Evolutionary conservation across 1,140 invertebrate species (phyloP), one percentile per base, ranked within the genome.

Genomic region (Episyrphus balteatus): DNA sequence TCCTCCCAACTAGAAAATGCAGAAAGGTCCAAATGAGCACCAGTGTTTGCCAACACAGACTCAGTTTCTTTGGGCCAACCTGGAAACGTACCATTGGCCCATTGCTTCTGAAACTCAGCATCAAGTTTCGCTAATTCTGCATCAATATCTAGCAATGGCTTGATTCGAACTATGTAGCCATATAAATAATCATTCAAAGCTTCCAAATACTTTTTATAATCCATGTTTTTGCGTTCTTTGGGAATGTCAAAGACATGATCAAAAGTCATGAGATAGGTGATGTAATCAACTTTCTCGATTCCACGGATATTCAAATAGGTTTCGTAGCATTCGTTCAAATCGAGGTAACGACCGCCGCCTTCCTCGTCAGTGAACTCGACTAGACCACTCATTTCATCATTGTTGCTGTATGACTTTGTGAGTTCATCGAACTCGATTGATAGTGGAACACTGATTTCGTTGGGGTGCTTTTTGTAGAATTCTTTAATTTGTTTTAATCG

Each of bases 311-410:
- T 99, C 6, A 98, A 83, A 62, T 88, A 99, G 59, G 88, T 91
- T 58, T 92, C 89, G 71, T 92, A 98, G 62, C 92, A 92, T 69
- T 94, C 87, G 69, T 99, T 93, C n/a, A 99, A 76, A 76, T 99
- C 97, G 21, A 99, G 75, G 72, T 95, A 99, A 69, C 94, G 94
- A 13, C 97, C 97, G 75, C 98, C 99, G 12, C 96, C 95, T 75
- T 99, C 97, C 73, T 99, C 97, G 71, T 99, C 97, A n/a, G 91
- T 93, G 62, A 99, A 99, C 55, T 97, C 92, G 3, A 96, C 89
- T 53, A 96, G 76, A 2, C 61, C 58, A 51, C 64, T 68, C 68
- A 80, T 77, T 68, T 57, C 62, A 21, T 67, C 66, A 7, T 61
- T 51, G 43, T 66, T 64, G 37, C 51, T 59, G 46, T 67, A 67